These are phyloP conservation scores for Exocentrus adspersus DNA, from an alignment of 2,888 invertebrate species.

Conservation along the genomic window DNA sequence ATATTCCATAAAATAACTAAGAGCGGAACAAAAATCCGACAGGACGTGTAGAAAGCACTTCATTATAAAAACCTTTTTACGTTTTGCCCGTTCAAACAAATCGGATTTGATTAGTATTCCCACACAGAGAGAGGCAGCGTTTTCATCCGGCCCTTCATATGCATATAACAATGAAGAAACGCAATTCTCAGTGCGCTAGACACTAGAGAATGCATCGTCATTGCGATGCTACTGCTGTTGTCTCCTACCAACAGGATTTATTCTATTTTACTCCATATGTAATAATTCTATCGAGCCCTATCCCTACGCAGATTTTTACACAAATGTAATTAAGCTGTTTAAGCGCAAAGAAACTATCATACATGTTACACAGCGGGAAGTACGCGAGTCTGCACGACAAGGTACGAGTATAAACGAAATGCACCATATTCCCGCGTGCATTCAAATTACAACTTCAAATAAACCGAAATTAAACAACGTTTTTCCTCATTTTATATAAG, in stretches of 20 bases:
- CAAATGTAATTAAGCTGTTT: no score
- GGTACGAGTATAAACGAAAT: no score
- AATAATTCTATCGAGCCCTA: no score
- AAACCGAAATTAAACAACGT: no score
- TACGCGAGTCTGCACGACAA: no score
- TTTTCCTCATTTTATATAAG: no score
- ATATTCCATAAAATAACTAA: conserved; percentile 56
- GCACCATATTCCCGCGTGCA: no score
- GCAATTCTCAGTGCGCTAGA: conserved; percentile 56
- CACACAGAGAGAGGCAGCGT: conserved; percentile 44
- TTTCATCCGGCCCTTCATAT: conserved; percentile 50
- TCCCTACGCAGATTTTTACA: no score
- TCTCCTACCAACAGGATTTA: conserved; percentile 21
- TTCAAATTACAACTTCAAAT: no score
- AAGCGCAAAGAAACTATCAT: no score
- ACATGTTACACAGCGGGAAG: no score
- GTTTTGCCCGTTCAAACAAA: conserved; percentile 60
- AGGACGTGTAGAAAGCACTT: conserved; percentile 59
- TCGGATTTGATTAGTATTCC: conserved; percentile 60
- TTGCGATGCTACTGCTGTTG: conserved; percentile 26
- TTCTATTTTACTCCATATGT: conserved; percentile 4
- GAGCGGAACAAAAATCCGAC: conserved; percentile 57
- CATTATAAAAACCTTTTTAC: conserved; percentile 61
- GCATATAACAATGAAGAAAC: conserved; percentile 56
- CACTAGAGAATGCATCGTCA: conserved; percentile 52